Conservation (phyloP, 1,140 invertebrate genomes). For the Lamellibrachia luymesi region DNA sequence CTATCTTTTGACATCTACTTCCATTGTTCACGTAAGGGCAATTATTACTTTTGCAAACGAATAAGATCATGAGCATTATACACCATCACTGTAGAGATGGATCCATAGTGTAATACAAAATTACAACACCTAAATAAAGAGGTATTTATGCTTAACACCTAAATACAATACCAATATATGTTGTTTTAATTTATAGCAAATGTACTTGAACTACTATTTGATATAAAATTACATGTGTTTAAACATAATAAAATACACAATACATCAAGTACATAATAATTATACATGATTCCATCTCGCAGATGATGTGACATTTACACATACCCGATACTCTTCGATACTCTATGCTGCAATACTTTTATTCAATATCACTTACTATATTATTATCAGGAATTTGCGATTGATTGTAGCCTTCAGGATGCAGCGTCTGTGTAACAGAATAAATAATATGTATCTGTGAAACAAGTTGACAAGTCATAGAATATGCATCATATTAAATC, state of each 20-base stretch:
- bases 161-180: not conserved
- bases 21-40: not conserved
- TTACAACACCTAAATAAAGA: no score
- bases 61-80: not conserved
- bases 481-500: not conserved
- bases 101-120: no score
- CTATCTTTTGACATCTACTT: not conserved
- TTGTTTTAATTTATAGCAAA: not conserved
- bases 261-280: no score
- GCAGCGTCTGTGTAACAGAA: no score
- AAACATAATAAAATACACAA: not conserved
- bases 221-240: not conserved
- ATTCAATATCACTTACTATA: no score
- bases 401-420: no score
- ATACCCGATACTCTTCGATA: not conserved
- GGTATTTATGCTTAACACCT: no score
- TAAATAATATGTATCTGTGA: no score
- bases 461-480: not conserved
- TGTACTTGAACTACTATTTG: not conserved
- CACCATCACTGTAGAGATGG: not conserved
- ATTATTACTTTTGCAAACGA: not conserved
- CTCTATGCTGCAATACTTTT: no score
- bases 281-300: not conserved
- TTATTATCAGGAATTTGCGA: no score
- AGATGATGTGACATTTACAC: not conserved